Percentiles rank a stretch among this genome's conserved stretches.
These are phyloP conservation scores for Phasianus colchicus DNA, from an alignment of 2,113 vertebrate genomes.

Conservation along the genomic window DNA sequence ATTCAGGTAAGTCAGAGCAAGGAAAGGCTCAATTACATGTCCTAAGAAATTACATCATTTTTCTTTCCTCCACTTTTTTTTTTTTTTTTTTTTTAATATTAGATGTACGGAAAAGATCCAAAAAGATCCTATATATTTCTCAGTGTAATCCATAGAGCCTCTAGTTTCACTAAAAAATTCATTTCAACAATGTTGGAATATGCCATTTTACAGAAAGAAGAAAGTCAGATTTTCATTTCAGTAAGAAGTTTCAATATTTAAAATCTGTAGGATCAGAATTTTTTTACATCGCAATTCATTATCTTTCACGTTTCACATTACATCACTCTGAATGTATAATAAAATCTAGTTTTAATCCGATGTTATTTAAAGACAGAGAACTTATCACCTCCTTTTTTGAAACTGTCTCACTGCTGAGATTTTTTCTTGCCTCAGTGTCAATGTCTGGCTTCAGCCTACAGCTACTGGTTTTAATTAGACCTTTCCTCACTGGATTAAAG, in stretches of 20 bases:
- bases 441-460: background rate
- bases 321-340: background rate
- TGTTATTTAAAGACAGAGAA: background rate
- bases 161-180: background rate
- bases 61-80: background rate
- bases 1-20: slow-evolving; percentile 18
- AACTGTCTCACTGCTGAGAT: background rate
- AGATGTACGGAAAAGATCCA: background rate
- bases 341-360: background rate
- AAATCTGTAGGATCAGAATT: background rate
- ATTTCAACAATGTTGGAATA: background rate
- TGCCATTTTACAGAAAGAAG: background rate
- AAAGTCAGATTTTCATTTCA: background rate
- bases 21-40: background rate
- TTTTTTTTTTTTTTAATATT: background rate
- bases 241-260: background rate
- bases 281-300: background rate
- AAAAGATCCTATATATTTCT: background rate
- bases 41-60: background rate
- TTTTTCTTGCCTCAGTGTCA: background rate
- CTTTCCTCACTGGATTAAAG: background rate
- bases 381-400: background rate
- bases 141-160: background rate
- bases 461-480: background rate
- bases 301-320: background rate